Conservation (phyloP, 1,140 invertebrate genomes). For the Lordiphosa stackelbergi region DNA sequence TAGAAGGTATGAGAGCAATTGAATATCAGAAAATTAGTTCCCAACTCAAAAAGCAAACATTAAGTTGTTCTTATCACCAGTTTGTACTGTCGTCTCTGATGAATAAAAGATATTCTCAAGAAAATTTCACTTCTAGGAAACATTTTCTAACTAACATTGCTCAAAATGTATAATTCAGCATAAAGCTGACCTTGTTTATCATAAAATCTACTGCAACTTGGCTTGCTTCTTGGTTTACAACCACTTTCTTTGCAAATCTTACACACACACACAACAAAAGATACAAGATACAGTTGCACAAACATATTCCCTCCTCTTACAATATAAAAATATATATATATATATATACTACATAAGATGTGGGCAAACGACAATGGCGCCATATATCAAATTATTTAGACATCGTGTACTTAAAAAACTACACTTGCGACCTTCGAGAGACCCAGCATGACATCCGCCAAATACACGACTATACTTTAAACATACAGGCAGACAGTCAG, state of each 20-base stretch:
- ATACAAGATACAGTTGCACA: constrained; percentile 39
- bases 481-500: constrained; percentile 10
- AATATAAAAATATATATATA: constrained; percentile 1
- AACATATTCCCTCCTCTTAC: constrained; percentile 15
- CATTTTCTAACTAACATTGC: no score
- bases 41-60: no score
- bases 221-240: constrained; percentile 17
- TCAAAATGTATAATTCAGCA: background rate
- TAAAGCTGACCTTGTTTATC: constrained; percentile 34
- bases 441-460: constrained; percentile 69
- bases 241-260: constrained; percentile 21
- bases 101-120: no score
- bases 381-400: constrained; percentile 73
- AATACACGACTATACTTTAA: constrained; percentile 36
- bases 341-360: constrained; percentile 37
- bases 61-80: no score
- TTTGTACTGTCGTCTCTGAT: no score
- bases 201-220: constrained; percentile 9
- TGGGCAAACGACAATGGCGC: constrained; percentile 64
- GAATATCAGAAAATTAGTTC: no score
- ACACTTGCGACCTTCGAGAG: constrained; percentile 69
- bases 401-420: constrained; percentile 72
- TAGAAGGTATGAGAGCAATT: no score
- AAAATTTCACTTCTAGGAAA: no score
- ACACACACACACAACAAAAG: constrained; percentile 8